Percentiles rank a stretch among this genome's conserved stretches.
Evolutionary conservation across 2,888 invertebrate genomes (phyloP).

Genomic region (Cantharis rustica): DNA sequence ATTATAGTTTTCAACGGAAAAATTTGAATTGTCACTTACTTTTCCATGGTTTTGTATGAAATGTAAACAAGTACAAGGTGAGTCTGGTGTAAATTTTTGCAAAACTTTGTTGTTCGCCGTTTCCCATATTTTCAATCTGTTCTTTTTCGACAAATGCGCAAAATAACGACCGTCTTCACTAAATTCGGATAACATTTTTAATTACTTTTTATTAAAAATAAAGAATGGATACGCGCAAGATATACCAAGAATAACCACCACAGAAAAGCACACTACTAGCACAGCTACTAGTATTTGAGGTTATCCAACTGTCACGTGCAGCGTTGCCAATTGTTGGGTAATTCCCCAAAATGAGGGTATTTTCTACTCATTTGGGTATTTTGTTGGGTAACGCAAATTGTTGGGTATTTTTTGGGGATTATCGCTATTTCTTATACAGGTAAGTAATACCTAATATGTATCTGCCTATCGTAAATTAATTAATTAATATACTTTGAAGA

Average conservation of each 20-base stretch:
- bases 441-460: no score
- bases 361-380: no score
- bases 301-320: background rate
- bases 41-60: constrained; percentile 63
- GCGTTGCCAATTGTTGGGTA: no score
- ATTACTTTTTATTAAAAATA: background rate
- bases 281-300: background rate
- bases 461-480: no score
- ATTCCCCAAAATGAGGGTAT: no score
- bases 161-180: constrained; percentile 78
- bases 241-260: background rate
- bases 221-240: background rate
- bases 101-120: constrained; percentile 77
- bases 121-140: constrained; percentile 88
- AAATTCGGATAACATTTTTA: constrained; percentile 63
- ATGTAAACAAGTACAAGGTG: constrained; percentile 81
- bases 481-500: no score
- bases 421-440: no score
- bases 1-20: background rate
- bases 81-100: constrained; percentile 85
- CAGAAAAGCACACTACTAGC: background rate
- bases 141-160: constrained; percentile 75
- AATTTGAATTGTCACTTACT: background rate
- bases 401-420: no score
- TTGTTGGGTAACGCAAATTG: no score